These are phyloP conservation scores for Taenioides sp. DNA, from an alignment of 2,797 vertebrate species.

Conservation along the genomic window DNA sequence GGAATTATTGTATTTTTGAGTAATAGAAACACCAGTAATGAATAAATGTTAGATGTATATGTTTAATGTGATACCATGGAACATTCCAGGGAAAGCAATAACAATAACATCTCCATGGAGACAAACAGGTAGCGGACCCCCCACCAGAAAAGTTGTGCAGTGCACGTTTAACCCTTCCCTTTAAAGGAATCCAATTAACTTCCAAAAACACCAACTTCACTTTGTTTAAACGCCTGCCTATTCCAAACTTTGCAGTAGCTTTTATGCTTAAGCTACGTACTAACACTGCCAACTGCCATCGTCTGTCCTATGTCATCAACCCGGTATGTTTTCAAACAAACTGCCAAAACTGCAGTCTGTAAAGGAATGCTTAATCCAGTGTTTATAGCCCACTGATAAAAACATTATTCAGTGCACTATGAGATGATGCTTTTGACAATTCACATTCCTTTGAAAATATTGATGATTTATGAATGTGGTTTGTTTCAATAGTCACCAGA, in stretches of 20 bases:
- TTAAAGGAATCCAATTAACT: not conserved
- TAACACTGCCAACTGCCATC: slow-evolving; percentile 21
- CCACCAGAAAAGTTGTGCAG: too few species aligned
- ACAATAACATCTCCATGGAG: too few species aligned
- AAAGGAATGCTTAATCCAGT: not conserved
- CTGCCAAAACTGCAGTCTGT: not conserved
- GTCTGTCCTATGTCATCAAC: not conserved
- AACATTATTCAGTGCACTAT: slow-evolving; percentile 16
- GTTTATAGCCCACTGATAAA: slow-evolving; percentile 45
- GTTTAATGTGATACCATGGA: too few species aligned
- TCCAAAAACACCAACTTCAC: not conserved
- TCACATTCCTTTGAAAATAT: slow-evolving; percentile 14
- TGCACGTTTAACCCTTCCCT: not conserved
- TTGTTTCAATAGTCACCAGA: slow-evolving; percentile 37
- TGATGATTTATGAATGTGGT: slow-evolving; percentile 36
- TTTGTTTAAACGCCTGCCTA: slow-evolving; percentile 5
- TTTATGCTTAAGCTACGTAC: slow-evolving; percentile 11
- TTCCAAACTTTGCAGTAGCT: slow-evolving; percentile 18
- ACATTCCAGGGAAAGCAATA: too few species aligned
- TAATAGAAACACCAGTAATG: too few species aligned
- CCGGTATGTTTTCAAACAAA: not conserved
- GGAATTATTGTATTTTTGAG: too few species aligned
- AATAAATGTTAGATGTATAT: too few species aligned
- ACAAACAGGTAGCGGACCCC: too few species aligned
- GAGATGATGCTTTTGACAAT: slow-evolving; percentile 6